These are phyloP conservation scores for Willisornis vidua DNA, from an alignment of 2,113 vertebrate genomes.

Conservation along the genomic window DNA sequence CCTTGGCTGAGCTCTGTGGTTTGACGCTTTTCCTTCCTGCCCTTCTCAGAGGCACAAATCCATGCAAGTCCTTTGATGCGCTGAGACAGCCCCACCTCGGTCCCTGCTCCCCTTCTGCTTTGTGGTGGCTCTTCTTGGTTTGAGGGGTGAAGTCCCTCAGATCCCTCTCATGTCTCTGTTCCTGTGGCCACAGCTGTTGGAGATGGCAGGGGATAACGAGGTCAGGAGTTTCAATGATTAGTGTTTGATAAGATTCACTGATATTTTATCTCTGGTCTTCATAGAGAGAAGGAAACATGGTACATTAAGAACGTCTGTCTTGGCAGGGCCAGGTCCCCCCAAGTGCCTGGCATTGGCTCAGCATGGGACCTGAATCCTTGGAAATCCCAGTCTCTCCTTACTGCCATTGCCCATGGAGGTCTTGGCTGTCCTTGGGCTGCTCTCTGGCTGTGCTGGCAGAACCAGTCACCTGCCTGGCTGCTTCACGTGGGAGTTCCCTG, in stretches of 20 bases:
- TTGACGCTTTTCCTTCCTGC: constrained; percentile 57
- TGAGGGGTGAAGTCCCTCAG: neutral
- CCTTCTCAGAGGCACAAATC: neutral
- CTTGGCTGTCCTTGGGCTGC: neutral
- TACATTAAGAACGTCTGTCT: neutral
- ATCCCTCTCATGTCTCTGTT: fast-evolving
- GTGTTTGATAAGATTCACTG: neutral
- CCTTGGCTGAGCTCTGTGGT: neutral
- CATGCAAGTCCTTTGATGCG: fast-evolving
- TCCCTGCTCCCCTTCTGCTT: neutral
- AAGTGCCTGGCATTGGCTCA: fast-evolving
- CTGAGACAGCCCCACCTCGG: neutral
- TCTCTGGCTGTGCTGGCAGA: neutral
- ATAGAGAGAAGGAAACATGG: neutral
- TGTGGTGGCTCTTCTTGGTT: neutral
- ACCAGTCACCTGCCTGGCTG: neutral
- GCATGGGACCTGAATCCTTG: neutral
- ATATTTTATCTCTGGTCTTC: neutral
- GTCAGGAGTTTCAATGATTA: neutral
- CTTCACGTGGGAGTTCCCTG: neutral
- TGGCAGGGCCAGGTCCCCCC: neutral
- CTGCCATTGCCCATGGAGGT: neutral
- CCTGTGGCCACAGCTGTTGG: neutral
- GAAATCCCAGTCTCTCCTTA: neutral
- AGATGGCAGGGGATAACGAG: neutral